These are phyloP conservation scores for Craterocephalus amniculus DNA, from an alignment of 2,797 vertebrate genomes.

Conservation along the genomic window DNA sequence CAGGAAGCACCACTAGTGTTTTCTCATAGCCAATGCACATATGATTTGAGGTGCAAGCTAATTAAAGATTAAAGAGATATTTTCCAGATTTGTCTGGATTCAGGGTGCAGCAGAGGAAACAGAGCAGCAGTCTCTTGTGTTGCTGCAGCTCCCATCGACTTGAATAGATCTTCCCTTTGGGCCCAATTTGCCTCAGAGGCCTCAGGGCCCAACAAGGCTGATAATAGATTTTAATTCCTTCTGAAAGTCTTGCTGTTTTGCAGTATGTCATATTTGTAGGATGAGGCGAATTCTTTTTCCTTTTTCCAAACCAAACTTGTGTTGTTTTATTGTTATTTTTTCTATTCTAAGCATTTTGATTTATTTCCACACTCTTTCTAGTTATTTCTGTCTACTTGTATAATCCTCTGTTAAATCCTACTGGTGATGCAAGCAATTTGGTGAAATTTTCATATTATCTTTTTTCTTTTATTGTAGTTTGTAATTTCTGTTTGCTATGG, in stretches of 20 bases:
- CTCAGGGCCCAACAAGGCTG: slow-evolving; percentile 40
- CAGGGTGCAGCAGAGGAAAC: slow-evolving; percentile 45
- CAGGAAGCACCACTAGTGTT: slow-evolving; percentile 35
- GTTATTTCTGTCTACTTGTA: slow-evolving; percentile 40
- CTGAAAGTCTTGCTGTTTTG: background rate
- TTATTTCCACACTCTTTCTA: slow-evolving; percentile 34
- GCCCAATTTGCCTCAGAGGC: slow-evolving; percentile 41
- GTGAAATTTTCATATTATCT: slow-evolving; percentile 36
- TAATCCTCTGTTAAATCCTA: slow-evolving; percentile 47
- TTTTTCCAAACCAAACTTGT: background rate
- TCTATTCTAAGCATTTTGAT: slow-evolving; percentile 25
- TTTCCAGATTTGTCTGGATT: slow-evolving; percentile 21
- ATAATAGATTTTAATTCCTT: slow-evolving; percentile 57
- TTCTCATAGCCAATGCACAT: slow-evolving; percentile 32
- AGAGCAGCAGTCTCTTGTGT: slow-evolving; percentile 17
- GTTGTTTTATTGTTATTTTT: slow-evolving; percentile 6
- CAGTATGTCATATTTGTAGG: background rate
- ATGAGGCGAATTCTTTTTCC: background rate
- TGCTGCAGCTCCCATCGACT: slow-evolving; percentile 41
- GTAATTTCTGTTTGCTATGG: slow-evolving; percentile 38
- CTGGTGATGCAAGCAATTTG: slow-evolving; percentile 30
- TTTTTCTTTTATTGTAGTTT: slow-evolving; percentile 37
- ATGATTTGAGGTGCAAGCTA: slow-evolving; percentile 44
- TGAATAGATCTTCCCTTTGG: slow-evolving; percentile 62
- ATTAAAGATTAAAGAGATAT: slow-evolving; percentile 64